phyloP scores from a whole-genome alignment of 2,888 invertebrate species.

The Callimorpha dominula region DNA sequence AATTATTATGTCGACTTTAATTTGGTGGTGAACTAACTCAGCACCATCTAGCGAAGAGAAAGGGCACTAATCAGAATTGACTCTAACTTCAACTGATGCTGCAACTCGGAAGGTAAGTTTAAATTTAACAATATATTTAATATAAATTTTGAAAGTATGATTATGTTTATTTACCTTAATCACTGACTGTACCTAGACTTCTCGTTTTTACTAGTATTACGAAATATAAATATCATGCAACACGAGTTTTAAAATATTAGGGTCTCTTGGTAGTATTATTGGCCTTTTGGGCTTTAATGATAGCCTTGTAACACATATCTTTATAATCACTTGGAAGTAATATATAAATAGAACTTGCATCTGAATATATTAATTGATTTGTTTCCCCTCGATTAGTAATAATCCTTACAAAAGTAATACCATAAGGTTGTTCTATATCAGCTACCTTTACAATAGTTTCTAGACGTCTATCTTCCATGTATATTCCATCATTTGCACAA shows the following conservation, averaged over 20 bases:
- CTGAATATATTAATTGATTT: conserved; percentile 17
- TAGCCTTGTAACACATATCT: conserved; percentile 5
- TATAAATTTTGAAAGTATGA: not conserved
- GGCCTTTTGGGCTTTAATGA: not conserved
- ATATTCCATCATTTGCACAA: conserved; percentile 12
- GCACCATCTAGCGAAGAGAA: not conserved
- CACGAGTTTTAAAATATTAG: not conserved
- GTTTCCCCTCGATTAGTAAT: not conserved
- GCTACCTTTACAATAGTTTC: not conserved
- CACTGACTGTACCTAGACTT: not conserved
- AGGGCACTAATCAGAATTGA: not conserved
- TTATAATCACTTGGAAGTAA: conserved; percentile 1
- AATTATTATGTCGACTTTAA: not conserved
- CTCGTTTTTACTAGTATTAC: not conserved
- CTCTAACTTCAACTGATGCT: not conserved
- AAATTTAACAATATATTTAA: not conserved
- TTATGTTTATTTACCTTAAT: not conserved
- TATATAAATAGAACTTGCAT: conserved; percentile 7
- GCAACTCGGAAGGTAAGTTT: not conserved
- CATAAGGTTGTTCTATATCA: conserved; percentile 7
- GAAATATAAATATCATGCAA: not conserved
- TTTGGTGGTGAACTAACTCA: not conserved
- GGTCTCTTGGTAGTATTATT: not conserved
- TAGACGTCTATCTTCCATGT: conserved; percentile 6
- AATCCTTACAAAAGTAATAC: conserved; percentile 8